Evolutionary conservation across 2,113 vertebrate genomes (phyloP), one percentile per base, ranked within the genome.

Genomic region (Malaclemys terrapin): DNA sequence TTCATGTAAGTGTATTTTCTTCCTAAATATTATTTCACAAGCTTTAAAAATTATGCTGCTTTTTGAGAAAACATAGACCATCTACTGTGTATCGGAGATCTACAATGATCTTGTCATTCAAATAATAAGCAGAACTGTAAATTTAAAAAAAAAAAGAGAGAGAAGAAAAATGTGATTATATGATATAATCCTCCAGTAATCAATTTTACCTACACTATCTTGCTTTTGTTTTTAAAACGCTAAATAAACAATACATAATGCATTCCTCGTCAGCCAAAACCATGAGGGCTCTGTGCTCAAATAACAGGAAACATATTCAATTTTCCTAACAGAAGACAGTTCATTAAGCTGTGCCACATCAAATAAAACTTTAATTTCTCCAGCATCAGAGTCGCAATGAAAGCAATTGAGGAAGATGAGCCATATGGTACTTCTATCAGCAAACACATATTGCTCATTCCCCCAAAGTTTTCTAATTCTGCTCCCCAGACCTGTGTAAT

Each of bases 281-380:
- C 98, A 97, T 98, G 98, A 98, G 98, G 98, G 98, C 98, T 98
- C 98, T 98, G 98, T 98, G 98, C 98, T 99, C 98, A 98, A 98
- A 98, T 98, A 98, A 99, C 98, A 98, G 98, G 98, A 99, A 99
- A 98, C 98, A 99, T 99, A 99, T 98, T 98, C 98, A 98, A 98
- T 98, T 99, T 99, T 99, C 98, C 98, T 98, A 99, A 98, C 98
- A 98, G 98, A 98, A 99, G 98, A 99, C 98, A 98, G 98, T 99
- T 99, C 98, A 98, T 98, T 98, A 99, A 98, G 98, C 98, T 97
- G 98, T 98, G 98, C 98, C 98, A 99, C 98, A 98, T 98, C 98
- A 99, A 99, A 99, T 99, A 99, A 99, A 99, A 98, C 98, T 98
- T 98, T 98, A 98, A 98, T 98, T 99, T 98, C 98, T 98, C 98